These are phyloP conservation scores for Cuculus canorus DNA, from an alignment of 2,797 vertebrate genomes.

Conservation along the genomic window DNA sequence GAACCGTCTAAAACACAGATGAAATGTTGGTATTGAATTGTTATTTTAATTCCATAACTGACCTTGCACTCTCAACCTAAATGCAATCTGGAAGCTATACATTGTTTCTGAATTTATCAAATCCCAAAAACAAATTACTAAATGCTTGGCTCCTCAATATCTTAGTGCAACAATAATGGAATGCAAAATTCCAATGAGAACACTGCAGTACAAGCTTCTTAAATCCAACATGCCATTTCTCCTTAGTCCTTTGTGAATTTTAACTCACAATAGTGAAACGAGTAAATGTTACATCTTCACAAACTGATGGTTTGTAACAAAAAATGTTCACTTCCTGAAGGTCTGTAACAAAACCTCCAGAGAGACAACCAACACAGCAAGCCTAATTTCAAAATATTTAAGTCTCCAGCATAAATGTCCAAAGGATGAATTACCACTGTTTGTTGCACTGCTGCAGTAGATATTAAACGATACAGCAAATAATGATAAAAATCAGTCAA, in stretches of 20 bases:
- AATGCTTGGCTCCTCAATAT: constrained; percentile 5
- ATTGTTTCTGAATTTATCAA: constrained; percentile 10
- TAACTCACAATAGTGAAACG: not conserved
- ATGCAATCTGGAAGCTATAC: not conserved
- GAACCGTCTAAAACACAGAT: not conserved
- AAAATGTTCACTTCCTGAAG: not conserved
- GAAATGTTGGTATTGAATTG: not conserved
- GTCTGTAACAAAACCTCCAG: not conserved
- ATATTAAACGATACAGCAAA: not conserved
- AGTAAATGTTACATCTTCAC: not conserved
- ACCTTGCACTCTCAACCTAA: not conserved
- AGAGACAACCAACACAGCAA: not conserved
- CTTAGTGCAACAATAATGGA: not conserved
- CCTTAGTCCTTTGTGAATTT: not conserved
- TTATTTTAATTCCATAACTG: not conserved
- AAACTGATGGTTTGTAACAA: not conserved
- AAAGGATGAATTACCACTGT: not conserved
- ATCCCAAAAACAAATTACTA: constrained; percentile 9
- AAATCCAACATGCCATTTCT: not conserved
- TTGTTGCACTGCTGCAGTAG: not conserved
- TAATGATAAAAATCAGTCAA: not conserved
- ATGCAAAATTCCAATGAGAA: constrained; percentile 2
- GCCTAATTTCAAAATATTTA: not conserved
- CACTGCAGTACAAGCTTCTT: not conserved
- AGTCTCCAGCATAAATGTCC: not conserved